Evolutionary conservation across 2,888 invertebrate species (phyloP), one percentile per base, ranked within the genome.

Genomic region (Bellardia bayeri): DNA sequence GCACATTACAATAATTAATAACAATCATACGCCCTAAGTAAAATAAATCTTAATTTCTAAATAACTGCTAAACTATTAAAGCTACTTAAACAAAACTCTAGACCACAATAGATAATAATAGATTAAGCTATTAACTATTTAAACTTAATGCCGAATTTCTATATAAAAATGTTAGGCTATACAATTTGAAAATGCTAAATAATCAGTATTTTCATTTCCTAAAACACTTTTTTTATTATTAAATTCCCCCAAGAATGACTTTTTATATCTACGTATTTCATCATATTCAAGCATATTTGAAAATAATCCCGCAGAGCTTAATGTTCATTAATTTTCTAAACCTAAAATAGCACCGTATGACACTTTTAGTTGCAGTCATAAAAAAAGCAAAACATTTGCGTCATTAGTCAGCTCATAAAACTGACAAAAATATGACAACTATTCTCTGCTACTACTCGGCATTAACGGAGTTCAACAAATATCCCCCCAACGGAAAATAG

Each of bases 401-500:
- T 11, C 54, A 54, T 40, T 64, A 30, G 33, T 14, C 33, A 69
- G 56, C 56, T 49, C 58, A 45, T 69, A 51, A 69, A 69, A 69
- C 3, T 79, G 58, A 61, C 58, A 68, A 30, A 68, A 16, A 68
- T 78, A 58, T 68, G 42, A 45, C 42, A 66, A 54, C 66, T 54
- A 54, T 13, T 63, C 6, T 0, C 51, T 42, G 23, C 23, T 23
- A 0, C 23, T 23, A 1, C 23, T 30, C n/a, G 13, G 2, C 61
- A 37, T 8, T 51, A 63, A 3, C 1, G 51, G 6, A 51, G 54
- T 71, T 23, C 11, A 56, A 56, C 56, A 56, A 23, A 56, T 23
- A 14, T 56, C 9, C 23, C 13, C 13, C 13, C 30, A 13, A 23
- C 11, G 9, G 33, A 58, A 30, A 58, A 58, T 30, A 58, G 58